Evolutionary conservation across 2,113 vertebrate genomes (phyloP), one percentile per base, ranked within the genome.

Genomic region (Peromyscus maniculatus): DNA sequence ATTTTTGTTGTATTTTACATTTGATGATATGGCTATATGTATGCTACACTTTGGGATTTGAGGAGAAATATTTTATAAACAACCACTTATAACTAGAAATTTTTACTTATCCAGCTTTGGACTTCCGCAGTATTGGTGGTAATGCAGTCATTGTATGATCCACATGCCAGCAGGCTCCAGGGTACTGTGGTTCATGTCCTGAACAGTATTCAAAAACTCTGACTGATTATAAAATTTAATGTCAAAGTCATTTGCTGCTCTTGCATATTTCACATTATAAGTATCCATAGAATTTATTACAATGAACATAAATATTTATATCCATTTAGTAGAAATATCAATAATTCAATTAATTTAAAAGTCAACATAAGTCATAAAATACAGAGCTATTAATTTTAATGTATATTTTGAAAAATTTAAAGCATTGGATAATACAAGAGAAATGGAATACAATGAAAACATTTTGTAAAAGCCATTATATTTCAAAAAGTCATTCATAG

Each of bases 281-380:
- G 15, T n/a, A 87, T 55, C 21, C 5, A 8, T 80, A 43, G 36
- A 87, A 64, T 10, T 19, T 78, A 22, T 72, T 72, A 86, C 72
- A 87, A 86, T 39, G 49, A 72, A 72, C 21, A 31, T 52, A 79
- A 93, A 84, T 75, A 64, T 49, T 71, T 91, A 91, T 46, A 91
- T 66, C 39, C 36, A 80, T 22, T 69, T 96, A 11, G 26, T 9
- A 86, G 59, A 87, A 91, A 62, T 69, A 84, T 31, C 80, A 75
- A 83, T 31, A 67, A 59, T 84, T 93, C 22, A 77, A 59, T 74
- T 93, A 91, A 55, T 17, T 67, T 22, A 93, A 88, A 79, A 89
- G 11, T 57, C n/a, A 84, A n/a, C 4, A n/a, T 19, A 26, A 46
- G 11, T 77, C 55, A 66, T 21, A 77, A 93, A 89, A 78, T 49